Evolutionary conservation across 2,797 vertebrate species (phyloP).

Genomic region (Coendou prehensilis): DNA sequence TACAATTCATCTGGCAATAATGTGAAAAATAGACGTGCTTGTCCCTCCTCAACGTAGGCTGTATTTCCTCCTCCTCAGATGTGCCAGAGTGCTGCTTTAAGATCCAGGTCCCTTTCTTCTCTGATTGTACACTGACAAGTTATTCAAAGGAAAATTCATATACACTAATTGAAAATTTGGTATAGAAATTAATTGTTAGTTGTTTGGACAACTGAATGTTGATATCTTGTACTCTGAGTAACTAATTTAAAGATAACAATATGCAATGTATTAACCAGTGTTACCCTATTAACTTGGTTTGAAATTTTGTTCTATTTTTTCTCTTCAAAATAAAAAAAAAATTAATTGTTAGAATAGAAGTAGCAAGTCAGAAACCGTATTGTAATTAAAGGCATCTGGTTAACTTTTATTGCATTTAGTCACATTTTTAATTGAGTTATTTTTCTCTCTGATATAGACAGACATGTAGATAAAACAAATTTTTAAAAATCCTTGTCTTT

Average conservation of each 20-base stretch:
- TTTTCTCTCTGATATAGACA: neutral
- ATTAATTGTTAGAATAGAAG: neutral
- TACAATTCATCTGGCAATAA: neutral
- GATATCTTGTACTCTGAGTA: too few relatives aligned
- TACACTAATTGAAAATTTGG: neutral
- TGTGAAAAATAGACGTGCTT: neutral
- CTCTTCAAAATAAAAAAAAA: neutral
- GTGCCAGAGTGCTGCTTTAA: neutral
- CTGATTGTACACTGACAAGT: neutral
- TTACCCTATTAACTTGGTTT: too few relatives aligned
- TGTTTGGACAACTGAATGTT: neutral
- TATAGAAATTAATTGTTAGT: neutral
- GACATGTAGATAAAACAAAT: too few relatives aligned
- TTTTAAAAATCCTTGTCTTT: neutral
- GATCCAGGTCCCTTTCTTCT: neutral
- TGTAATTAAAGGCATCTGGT: neutral
- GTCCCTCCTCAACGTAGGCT: neutral
- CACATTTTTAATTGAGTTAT: neutral
- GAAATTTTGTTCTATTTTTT: too few relatives aligned
- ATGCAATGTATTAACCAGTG: too few relatives aligned
- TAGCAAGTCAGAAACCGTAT: neutral
- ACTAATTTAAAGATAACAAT: too few relatives aligned
- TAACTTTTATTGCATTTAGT: neutral
- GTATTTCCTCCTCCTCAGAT: neutral
- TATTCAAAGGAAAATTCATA: neutral